Percentiles rank a stretch among this genome's conserved stretches.
Evolutionary conservation across 1,140 invertebrate genomes (phyloP).

Genomic region (Neodiprion lecontei): DNA sequence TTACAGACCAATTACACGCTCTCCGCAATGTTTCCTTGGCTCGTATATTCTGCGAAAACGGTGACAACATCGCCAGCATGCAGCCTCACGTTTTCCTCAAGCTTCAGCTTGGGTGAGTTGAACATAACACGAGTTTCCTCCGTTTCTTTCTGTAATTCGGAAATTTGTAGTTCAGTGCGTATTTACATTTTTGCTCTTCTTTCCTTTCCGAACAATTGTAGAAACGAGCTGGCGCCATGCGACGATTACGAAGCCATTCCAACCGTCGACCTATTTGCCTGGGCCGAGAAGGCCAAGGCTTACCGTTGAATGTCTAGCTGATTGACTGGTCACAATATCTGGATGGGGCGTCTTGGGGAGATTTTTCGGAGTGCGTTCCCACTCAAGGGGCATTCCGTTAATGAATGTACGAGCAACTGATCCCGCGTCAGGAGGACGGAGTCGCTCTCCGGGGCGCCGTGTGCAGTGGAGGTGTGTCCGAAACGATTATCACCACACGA

Average conservation of each 20-base stretch:
- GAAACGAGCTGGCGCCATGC: slow-evolving; percentile 50
- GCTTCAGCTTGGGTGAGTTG: slow-evolving; percentile 56
- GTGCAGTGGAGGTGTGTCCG: not conserved
- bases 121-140: slow-evolving; percentile 25
- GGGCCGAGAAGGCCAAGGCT: slow-evolving; percentile 55
- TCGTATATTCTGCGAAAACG: slow-evolving; percentile 81
- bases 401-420: too few species aligned
- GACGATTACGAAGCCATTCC: slow-evolving; percentile 54
- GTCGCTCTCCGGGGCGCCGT: not conserved
- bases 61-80: slow-evolving; percentile 69
- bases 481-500: too few species aligned
- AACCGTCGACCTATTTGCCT: slow-evolving; percentile 55
- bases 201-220: slow-evolving; percentile 29
- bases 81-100: slow-evolving; percentile 67
- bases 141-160: slow-evolving; percentile 8
- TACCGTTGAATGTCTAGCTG: slow-evolving; percentile 51
- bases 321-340: slow-evolving; percentile 55
- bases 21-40: slow-evolving; percentile 75
- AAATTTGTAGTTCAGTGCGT: slow-evolving; percentile 12
- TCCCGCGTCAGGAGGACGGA: too few species aligned
- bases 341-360: slow-evolving; percentile 24
- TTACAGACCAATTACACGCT: slow-evolving; percentile 74
- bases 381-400: too few species aligned
- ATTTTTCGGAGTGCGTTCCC: not conserved
- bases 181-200: slow-evolving; percentile 12